Conservation (phyloP, 2,797 vertebrate species). For the Coilia nasus region DNA sequence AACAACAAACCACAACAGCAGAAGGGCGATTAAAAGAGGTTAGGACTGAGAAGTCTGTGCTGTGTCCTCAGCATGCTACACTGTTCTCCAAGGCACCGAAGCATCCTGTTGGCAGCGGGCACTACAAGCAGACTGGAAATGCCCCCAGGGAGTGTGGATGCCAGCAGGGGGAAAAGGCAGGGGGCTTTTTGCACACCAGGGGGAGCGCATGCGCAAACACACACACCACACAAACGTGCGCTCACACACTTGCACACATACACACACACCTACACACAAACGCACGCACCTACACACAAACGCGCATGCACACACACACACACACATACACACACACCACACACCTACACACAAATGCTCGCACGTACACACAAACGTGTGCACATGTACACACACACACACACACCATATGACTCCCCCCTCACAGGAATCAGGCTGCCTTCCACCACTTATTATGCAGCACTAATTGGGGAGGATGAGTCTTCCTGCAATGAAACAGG, state of each 20-base stretch:
- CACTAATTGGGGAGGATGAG: constrained; percentile 59
- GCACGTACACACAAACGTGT: neutral
- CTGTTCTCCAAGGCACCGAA: neutral
- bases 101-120: neutral
- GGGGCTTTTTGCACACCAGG: constrained; percentile 43
- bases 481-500: constrained; percentile 3
- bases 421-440: constrained; percentile 3
- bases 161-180: constrained; percentile 40
- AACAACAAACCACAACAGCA: neutral
- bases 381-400: constrained; percentile 46
- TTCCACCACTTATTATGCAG: constrained; percentile 29
- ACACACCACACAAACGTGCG: neutral
- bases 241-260: neutral
- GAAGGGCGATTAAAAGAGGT: constrained; percentile 28
- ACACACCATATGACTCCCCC: constrained; percentile 47
- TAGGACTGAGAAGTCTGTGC: constrained; percentile 46
- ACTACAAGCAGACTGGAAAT: constrained; percentile 49
- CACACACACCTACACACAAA: neutral
- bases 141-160: constrained; percentile 53
- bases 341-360: neutral
- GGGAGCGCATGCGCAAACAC: constrained; percentile 53
- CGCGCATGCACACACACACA: neutral
- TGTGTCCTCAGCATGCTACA: neutral
- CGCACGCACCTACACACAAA: neutral
- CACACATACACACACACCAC: neutral